Evolutionary conservation across 30 jellyfish, hydroid and myxozoan genomes (phyloP), one percentile per base, ranked within the genome.

Genomic region (Morbakka virulenta): DNA sequence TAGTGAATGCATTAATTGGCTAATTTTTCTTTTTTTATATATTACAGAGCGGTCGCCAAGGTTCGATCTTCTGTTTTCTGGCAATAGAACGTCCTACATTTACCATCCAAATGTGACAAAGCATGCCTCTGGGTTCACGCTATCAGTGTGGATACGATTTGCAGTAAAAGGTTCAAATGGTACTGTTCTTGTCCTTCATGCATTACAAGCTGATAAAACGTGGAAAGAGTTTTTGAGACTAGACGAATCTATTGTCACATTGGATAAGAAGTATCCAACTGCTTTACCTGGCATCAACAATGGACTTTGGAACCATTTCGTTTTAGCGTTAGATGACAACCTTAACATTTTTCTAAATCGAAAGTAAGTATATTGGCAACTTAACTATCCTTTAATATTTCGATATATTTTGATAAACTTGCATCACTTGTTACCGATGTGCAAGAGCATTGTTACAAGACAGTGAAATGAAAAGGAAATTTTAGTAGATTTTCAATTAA

Each of bases 251-350:
- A n/a, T n/a, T n/a, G n/a, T n/a, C n/a, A n/a, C n/a, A n/a, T n/a
- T n/a, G n/a, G n/a, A n/a, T n/a, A n/a, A n/a, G n/a, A n/a, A n/a
- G n/a, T n/a, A n/a, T n/a, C n/a, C n/a, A n/a, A n/a, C n/a, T n/a
- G n/a, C n/a, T n/a, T n/a, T n/a, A n/a, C n/a, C n/a, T n/a, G 35
- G 23, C 17, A 32, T 78, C 30, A 77, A 76, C 28, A 91, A 85
- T 32, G 96, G 96, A 28, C 49, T 67, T 2, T 85, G 96, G 96
- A 90, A 85, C 61, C 91, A 85, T 35, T 62, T 85, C 11, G 84
- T 67, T 1, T 80, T 85, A 21, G 2, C 91, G 11, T 1, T 85
- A 13, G 73, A 85, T n/a, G n/a, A n/a, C n/a, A n/a, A n/a, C n/a
- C n/a, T n/a, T n/a, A n/a, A n/a, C n/a, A n/a, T n/a, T n/a, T n/a